phyloP scores from a whole-genome alignment of 2,797 vertebrate genomes.

The Manis crassicaudata region DNA sequence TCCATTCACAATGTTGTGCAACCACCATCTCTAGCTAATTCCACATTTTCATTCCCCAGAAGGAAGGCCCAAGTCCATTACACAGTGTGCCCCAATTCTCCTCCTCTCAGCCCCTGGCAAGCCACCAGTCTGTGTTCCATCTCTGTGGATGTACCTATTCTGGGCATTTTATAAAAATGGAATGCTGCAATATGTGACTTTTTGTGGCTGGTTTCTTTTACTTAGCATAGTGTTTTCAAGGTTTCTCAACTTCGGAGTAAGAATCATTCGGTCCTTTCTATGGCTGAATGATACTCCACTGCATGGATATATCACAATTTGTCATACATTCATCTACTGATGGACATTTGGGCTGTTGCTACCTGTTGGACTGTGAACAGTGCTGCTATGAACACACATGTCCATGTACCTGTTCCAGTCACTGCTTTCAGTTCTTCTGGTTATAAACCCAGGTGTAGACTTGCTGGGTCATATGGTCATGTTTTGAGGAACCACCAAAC shows the following conservation, averaged over 20 bases:
- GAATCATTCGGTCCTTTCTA: background rate
- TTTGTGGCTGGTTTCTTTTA: background rate
- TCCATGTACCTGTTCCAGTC: rapidly evolving
- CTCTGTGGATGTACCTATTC: background rate
- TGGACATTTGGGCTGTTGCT: background rate
- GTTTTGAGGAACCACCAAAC: background rate
- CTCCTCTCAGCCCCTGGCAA: background rate
- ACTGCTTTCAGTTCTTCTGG: background rate
- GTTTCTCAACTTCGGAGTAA: background rate
- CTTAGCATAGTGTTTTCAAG: background rate
- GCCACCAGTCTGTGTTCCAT: background rate
- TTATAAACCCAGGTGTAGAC: background rate
- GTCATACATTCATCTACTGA: background rate
- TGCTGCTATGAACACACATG: background rate
- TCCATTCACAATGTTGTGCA: background rate
- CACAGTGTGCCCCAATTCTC: background rate
- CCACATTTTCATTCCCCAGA: background rate
- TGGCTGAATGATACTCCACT: background rate
- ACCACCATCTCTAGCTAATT: background rate
- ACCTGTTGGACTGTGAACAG: background rate
- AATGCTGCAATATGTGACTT: background rate
- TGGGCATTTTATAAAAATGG: background rate
- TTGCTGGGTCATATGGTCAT: background rate
- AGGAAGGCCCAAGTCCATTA: background rate
- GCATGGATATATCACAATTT: too few species aligned